These are phyloP conservation scores for Gallinago paraguaiae DNA, from an alignment of 2,113 vertebrate genomes.

Conservation along the genomic window DNA sequence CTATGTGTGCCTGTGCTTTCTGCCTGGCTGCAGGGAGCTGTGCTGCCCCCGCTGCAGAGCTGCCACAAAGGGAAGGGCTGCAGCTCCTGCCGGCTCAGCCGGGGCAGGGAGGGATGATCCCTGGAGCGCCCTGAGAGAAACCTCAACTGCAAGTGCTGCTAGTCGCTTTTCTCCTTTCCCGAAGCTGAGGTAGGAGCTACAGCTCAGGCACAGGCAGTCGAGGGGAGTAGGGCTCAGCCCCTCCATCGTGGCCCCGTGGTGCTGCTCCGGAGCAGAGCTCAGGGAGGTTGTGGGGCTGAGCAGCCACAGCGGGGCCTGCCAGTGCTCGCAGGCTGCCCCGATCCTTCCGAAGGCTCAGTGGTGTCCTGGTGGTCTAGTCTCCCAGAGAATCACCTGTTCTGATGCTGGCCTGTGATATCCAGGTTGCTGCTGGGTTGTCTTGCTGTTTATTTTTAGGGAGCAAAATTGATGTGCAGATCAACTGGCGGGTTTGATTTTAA, in stretches of 20 bases:
- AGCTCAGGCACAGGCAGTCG: not conserved
- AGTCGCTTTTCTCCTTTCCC: conserved; percentile 72
- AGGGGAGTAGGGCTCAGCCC: no score
- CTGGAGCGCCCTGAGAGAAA: conserved; percentile 78
- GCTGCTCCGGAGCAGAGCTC: not conserved
- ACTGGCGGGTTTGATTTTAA: fast-evolving
- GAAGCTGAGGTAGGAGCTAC: conserved; percentile 68
- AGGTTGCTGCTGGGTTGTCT: not conserved
- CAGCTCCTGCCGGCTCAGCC: conserved; percentile 54
- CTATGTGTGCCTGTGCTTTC: not conserved
- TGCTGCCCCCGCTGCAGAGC: conserved; percentile 32
- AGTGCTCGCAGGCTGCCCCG: not conserved
- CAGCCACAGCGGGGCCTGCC: fast-evolving
- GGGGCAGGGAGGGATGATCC: conserved; percentile 69
- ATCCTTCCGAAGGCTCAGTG: fast-evolving
- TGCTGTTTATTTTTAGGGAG: not conserved
- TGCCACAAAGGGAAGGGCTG: conserved; percentile 69
- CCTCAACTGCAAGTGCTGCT: conserved; percentile 82
- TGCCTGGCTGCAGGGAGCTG: fast-evolving
- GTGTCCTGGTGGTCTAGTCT: not conserved
- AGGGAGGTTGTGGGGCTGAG: not conserved
- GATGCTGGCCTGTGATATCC: no score
- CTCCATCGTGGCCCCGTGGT: no score
- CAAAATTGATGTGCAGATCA: not conserved
- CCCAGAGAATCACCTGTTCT: not conserved